These are phyloP conservation scores for Tympanuchus pallidicinctus DNA, from an alignment of 2,113 vertebrate species.

Conservation along the genomic window DNA sequence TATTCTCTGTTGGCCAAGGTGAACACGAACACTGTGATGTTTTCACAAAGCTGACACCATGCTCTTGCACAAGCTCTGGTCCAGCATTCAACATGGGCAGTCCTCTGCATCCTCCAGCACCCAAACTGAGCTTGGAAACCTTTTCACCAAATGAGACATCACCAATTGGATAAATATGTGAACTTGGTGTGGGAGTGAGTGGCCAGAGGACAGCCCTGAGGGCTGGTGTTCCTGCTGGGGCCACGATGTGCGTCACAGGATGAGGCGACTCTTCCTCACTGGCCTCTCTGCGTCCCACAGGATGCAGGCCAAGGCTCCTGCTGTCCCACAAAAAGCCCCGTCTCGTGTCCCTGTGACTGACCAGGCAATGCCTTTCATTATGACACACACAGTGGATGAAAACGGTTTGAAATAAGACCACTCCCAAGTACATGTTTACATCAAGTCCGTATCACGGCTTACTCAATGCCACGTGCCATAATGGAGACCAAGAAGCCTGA, in stretches of 20 bases:
- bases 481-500: background rate
- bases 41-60: background rate
- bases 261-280: constrained; percentile 29
- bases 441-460: background rate
- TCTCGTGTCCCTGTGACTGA: constrained; percentile 20
- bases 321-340: background rate
- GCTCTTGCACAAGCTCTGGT: background rate
- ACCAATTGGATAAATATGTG: background rate
- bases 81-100: background rate
- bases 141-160: background rate
- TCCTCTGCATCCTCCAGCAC: background rate
- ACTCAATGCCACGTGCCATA: background rate
- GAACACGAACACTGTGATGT: background rate
- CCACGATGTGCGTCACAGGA: constrained; percentile 13
- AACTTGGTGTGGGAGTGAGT: background rate
- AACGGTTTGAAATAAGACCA: constrained; percentile 11
- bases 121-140: background rate
- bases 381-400: background rate
- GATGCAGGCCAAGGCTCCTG: constrained; percentile 9
- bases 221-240: background rate
- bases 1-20: background rate
- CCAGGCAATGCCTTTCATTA: constrained; percentile 9
- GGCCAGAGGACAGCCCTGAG: background rate
- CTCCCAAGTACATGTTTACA: background rate
- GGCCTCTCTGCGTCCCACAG: constrained; percentile 38